Conservation (phyloP, 2,797 vertebrate genomes). For the Gymnodraco acuticeps region DNA sequence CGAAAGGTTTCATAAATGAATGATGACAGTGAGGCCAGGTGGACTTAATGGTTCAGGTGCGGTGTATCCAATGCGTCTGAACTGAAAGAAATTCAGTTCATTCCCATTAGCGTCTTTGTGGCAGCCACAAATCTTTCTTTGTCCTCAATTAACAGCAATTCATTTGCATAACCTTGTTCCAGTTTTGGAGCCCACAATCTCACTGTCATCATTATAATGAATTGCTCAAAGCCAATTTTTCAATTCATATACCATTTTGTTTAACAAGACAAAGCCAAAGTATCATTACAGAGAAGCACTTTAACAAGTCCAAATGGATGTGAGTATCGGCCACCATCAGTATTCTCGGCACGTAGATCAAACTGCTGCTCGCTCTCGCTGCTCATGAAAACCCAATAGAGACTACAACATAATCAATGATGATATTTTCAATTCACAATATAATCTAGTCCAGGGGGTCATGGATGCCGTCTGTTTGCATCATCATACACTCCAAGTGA, state of each 20-base stretch:
- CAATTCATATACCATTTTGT: conserved; percentile 16
- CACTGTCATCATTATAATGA: conserved; percentile 16
- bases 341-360: background rate
- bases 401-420: background rate
- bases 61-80: background rate
- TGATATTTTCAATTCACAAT: background rate
- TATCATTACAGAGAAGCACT: background rate
- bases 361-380: background rate
- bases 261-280: conserved; percentile 10
- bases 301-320: conserved; percentile 13
- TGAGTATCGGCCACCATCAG: conserved; percentile 12
- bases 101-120: background rate
- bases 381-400: background rate
- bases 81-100: conserved; percentile 5
- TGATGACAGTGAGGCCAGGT: conserved; percentile 46
- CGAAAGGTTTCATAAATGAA: conserved; percentile 66
- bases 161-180: background rate
- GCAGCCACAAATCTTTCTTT: conserved; percentile 3
- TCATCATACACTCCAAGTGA: too few species aligned
- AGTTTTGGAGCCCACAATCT: background rate
- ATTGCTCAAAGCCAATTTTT: conserved; percentile 2
- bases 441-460: too few species aligned
- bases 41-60: conserved; percentile 11
- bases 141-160: conserved; percentile 13
- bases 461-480: too few species aligned